Base-by-base conservation (phyloP, 2,888 invertebrate species). In the Aleiodes testaceus region DNA sequence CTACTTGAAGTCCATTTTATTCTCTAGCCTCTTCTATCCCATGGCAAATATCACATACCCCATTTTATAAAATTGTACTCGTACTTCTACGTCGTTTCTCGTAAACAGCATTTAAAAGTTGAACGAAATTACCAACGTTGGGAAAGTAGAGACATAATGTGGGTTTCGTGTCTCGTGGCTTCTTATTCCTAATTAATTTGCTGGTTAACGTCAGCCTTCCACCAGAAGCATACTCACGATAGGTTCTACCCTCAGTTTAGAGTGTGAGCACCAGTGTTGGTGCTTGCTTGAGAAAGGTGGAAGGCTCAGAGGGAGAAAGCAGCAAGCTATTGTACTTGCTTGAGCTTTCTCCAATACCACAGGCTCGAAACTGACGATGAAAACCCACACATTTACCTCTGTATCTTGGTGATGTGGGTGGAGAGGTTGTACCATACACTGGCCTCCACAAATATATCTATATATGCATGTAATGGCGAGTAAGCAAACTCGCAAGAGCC, bases 181-280 rank as follows among this genome's bases (percentile, higher is more conserved):
- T 79, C 77, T 77, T 79, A 77, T 79, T 77, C 74, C 75, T 79
- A 79, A 80, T 80, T 80, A 80, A 80, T 80, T 77, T 69, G 70
- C 68, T 45, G 65, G 70, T 66, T 64, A 49, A 66, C 67, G 68
- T 63, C 42, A 55, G 49, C 69, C 55, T 53, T 55, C 36, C 42
- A 9, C 45, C 20, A 47, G n/a, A n/a, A 66, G 30, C 30, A 36
- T 11, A 59, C 6, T 11, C 14, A 16, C 59, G 36, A 59, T 59
- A 42, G 59, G 42, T 59, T 42, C 59, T 9, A 18, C 49, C 45
- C 49, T 16, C 16, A 49, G 14, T 16, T 49, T 16, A 26, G 53
- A 30, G 30, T 11, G 53, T 4, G 30, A 14, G 50, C 18, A 22
- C 26, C 22, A 16, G 22, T 20, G 20, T 52, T 36, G 36, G 52